Conservation (phyloP, 2,797 vertebrate species). For the Malurus splendens region DNA sequence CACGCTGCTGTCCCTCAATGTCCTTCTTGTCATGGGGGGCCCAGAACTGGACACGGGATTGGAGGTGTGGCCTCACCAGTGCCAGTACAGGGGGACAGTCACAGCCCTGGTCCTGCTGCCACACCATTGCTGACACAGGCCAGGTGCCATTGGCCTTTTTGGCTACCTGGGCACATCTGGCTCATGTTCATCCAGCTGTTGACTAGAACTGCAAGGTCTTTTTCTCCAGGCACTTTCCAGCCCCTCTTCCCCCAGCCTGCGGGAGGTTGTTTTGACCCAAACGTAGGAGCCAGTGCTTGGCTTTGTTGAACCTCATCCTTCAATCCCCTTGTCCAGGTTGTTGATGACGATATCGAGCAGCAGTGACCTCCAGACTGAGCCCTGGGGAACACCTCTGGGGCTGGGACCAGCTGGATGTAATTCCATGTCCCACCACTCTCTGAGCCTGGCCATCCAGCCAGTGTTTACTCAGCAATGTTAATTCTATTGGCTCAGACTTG, state of each 20-base stretch:
- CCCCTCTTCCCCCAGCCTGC: not conserved
- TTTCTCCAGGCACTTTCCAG: not conserved
- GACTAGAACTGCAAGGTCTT: not conserved
- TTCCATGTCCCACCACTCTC: not conserved
- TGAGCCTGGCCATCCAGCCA: not conserved
- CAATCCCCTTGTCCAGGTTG: fast-evolving
- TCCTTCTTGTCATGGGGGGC: fast-evolving
- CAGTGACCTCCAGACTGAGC: not conserved
- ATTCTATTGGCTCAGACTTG: fast-evolving
- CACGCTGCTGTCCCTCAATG: fast-evolving
- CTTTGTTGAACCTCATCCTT: not conserved
- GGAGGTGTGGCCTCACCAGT: not conserved
- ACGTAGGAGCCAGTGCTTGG: fast-evolving
- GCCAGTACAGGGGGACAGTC: fast-evolving
- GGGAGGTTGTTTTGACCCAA: not conserved
- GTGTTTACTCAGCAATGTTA: not conserved
- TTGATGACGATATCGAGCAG: not conserved
- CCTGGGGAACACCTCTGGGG: not conserved
- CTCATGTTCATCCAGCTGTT: not conserved
- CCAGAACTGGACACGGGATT: fast-evolving
- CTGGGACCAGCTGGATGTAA: fast-evolving
- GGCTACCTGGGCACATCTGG: not conserved
- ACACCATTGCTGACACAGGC: fast-evolving
- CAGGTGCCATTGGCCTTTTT: not conserved
- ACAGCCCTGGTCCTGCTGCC: not conserved